Evolutionary conservation across 2,888 invertebrate species (phyloP).

Genomic region (Torymus auratus): DNA sequence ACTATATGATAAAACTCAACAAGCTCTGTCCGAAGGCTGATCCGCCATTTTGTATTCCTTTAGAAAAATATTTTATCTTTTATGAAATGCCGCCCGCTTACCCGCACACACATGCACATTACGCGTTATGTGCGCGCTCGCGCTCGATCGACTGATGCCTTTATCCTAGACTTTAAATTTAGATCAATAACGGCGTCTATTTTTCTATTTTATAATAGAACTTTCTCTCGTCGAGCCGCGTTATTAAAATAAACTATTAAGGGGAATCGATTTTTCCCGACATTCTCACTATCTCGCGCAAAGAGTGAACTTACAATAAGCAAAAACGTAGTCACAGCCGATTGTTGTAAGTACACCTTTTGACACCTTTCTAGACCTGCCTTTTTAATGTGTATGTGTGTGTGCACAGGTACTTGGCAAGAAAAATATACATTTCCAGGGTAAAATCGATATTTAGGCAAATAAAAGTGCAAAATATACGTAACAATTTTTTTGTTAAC

Average conservation of each 20-base stretch:
- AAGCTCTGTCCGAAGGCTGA: conserved; percentile 51
- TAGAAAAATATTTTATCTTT: conserved; percentile 58
- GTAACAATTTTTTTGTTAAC: not conserved
- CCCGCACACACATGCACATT: conserved; percentile 14
- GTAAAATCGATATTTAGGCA: conserved; percentile 21
- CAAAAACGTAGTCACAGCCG: conserved; percentile 44
- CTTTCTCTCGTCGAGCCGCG: too few relatives aligned
- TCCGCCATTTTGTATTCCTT: conserved; percentile 53
- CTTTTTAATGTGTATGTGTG: not conserved
- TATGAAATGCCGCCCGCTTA: conserved; percentile 27
- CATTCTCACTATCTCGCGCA: not conserved
- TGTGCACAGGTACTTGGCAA: conserved; percentile 10
- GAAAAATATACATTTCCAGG: conserved; percentile 20
- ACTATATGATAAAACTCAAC: conserved; percentile 56
- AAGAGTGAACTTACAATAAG: conserved; percentile 33
- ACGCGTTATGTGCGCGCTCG: too few relatives aligned
- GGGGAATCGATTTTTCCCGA: not conserved
- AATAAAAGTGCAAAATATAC: conserved; percentile 15
- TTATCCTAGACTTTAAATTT: conserved; percentile 2
- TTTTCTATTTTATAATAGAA: conserved; percentile 2
- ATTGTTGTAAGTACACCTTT: conserved; percentile 26
- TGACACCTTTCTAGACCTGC: not conserved
- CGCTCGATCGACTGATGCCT: conserved; percentile 6
- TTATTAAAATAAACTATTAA: too few relatives aligned
- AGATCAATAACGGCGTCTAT: not conserved